Percentiles rank a stretch among this genome's conserved stretches.
These are phyloP conservation scores for Coilia nasus DNA, from an alignment of 2,797 vertebrate species.

Conservation along the genomic window DNA sequence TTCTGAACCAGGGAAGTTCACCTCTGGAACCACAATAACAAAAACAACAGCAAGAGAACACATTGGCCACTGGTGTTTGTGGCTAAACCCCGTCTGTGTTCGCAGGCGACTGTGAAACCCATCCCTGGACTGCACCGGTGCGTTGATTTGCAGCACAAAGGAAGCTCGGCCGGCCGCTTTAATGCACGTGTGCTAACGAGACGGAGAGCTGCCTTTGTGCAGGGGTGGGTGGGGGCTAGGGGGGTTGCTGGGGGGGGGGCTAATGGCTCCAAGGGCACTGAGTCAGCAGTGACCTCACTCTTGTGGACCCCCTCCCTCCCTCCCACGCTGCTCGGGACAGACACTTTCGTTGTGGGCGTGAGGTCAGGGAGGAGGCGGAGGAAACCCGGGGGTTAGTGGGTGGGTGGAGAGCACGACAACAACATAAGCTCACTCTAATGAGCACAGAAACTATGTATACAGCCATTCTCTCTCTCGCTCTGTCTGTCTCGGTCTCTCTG, in stretches of 20 bases:
- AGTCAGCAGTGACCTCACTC: conserved; percentile 9
- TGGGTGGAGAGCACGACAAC: background rate
- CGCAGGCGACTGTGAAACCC: background rate
- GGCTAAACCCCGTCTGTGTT: background rate
- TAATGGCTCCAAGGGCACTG: background rate
- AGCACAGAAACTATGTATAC: no score
- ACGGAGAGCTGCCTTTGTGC: background rate
- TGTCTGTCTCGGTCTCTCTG: no score
- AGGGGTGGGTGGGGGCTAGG: no score
- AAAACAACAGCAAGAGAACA: background rate
- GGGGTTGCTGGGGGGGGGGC: no score
- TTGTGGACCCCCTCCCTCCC: background rate
- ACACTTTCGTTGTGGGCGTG: conserved; percentile 6
- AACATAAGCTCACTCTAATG: background rate
- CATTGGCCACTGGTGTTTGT: background rate
- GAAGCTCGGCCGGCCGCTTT: background rate
- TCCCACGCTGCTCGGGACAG: background rate
- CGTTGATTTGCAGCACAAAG: background rate
- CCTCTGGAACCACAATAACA: no score
- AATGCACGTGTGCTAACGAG: conserved; percentile 14
- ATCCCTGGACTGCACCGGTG: background rate
- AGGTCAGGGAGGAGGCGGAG: background rate
- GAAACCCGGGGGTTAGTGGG: no score
- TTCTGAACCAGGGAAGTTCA: no score
- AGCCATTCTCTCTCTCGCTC: no score